Conservation (phyloP, 2,113 vertebrate genomes). For the Coreoperca whiteheadi region DNA sequence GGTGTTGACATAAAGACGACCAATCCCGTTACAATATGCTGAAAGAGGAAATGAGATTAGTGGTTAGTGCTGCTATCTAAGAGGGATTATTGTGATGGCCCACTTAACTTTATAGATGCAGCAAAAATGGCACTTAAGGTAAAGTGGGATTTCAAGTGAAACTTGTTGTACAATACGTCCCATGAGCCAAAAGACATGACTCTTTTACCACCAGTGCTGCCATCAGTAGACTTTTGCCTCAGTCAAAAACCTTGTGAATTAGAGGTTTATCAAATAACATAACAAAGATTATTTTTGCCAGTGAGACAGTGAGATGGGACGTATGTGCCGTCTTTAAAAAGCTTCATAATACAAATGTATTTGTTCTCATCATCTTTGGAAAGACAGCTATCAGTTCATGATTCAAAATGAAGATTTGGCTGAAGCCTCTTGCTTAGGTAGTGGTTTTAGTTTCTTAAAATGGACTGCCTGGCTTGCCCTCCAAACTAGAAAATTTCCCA, state of each 20-base stretch:
- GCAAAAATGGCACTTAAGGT: background rate
- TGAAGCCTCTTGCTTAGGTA: background rate
- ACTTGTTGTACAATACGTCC: background rate
- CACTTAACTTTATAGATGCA: constrained; percentile 23
- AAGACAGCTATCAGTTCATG: background rate
- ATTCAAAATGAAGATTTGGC: background rate
- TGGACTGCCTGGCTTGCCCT: background rate
- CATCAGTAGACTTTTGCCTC: background rate
- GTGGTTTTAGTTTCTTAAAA: background rate
- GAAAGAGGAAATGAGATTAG: constrained; percentile 54
- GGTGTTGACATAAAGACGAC: constrained; percentile 25
- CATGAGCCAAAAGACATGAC: background rate
- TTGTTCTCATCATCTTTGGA: background rate
- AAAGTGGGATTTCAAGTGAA: background rate
- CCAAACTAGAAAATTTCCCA: background rate
- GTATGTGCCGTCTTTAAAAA: background rate
- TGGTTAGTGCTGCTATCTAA: constrained; percentile 10
- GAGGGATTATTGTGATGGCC: constrained; percentile 33
- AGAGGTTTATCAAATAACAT: background rate
- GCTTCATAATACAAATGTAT: background rate
- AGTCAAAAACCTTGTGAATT: background rate
- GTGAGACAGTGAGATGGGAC: too few relatives aligned
- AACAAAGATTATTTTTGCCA: background rate
- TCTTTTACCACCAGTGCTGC: background rate
- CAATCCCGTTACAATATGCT: constrained; percentile 57